Evolutionary conservation across 2,888 invertebrate species (phyloP).

Genomic region (Calameuta filiformis): DNA sequence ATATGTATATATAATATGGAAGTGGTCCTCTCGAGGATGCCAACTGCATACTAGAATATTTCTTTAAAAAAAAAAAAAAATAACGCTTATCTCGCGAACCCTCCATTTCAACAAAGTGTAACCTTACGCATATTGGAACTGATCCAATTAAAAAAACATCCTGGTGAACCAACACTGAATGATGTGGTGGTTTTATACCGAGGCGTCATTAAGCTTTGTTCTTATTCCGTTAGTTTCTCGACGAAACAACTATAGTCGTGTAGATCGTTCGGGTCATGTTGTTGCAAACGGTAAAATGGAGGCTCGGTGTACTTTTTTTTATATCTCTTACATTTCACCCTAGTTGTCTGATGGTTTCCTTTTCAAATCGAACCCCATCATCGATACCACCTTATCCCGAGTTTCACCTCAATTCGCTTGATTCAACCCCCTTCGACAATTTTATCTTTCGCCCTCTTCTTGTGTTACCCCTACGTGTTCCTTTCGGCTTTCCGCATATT

Average conservation of each 20-base stretch:
- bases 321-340: not conserved
- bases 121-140: not conserved
- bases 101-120: not conserved
- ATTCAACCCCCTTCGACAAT: not conserved
- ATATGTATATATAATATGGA: not conserved
- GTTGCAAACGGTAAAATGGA: not conserved
- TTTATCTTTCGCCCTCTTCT: not conserved
- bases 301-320: not conserved
- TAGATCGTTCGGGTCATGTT: not conserved
- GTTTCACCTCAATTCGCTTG: not conserved
- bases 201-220: not conserved
- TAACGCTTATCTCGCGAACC: not conserved
- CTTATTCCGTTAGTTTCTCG: not conserved
- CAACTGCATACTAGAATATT: not conserved
- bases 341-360: not conserved
- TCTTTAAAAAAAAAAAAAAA: not conserved
- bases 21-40: not conserved
- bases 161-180: not conserved
- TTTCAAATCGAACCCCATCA: not conserved
- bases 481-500: conserved; percentile 5
- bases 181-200: not conserved
- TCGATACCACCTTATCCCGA: not conserved
- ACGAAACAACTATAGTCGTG: not conserved
- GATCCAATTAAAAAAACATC: not conserved
- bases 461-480: not conserved